Percentiles rank a stretch among this genome's conserved stretches.
phyloP scores from a whole-genome alignment of 2,797 vertebrate species.

The Garrulus glandarius region DNA sequence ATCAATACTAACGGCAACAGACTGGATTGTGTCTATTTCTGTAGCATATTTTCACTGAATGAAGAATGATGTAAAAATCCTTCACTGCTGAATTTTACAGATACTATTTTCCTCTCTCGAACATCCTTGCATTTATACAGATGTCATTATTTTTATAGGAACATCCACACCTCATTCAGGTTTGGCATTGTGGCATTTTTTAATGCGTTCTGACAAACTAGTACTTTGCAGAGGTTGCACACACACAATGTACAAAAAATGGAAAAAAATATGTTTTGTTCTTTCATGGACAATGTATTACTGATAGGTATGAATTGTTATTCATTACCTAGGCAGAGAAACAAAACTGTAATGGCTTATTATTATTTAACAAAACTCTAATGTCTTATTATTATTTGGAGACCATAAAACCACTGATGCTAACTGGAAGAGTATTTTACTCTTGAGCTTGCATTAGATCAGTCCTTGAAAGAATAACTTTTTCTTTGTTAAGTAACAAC shows the following conservation, averaged over 20 bases:
- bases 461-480: background rate
- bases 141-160: background rate
- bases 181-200: background rate
- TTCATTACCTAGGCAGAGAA: background rate
- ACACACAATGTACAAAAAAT: background rate
- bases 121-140: background rate
- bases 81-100: background rate
- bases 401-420: background rate
- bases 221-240: background rate
- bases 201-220: background rate
- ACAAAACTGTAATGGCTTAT: background rate
- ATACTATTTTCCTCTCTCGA: background rate
- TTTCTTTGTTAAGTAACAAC: background rate
- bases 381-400: background rate
- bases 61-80: background rate
- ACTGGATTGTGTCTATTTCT: background rate
- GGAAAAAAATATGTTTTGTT: background rate
- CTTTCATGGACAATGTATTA: background rate
- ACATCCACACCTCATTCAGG: background rate
- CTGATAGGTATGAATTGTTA: background rate
- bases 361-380: background rate
- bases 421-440: background rate
- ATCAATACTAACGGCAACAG: rapidly evolving
- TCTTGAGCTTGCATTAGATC: background rate
- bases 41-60: background rate